phyloP scores from a whole-genome alignment of 2,888 invertebrate species.

The Hedya salicella region DNA sequence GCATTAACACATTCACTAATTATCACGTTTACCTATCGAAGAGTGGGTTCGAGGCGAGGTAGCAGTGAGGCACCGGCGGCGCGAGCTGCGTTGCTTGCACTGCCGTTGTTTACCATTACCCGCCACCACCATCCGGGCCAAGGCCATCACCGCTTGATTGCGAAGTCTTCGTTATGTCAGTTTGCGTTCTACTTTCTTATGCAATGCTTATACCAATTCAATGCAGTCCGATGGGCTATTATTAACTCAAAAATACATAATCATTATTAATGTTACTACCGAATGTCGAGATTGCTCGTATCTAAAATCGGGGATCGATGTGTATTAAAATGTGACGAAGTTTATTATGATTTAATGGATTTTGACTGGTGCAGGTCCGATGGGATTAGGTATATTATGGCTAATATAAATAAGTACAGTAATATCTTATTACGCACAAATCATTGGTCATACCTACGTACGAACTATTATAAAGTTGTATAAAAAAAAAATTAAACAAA shows the following conservation, averaged over 20 bases:
- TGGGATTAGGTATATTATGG: too few species aligned
- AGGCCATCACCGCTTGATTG: conserved; percentile 72
- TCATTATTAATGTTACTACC: conserved; percentile 23
- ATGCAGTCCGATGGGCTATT: conserved; percentile 77
- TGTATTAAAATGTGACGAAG: too few species aligned
- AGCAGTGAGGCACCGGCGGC: conserved; percentile 57
- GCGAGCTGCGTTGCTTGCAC: conserved; percentile 59
- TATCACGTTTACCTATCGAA: conserved; percentile 45
- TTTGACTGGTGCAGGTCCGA: too few species aligned
- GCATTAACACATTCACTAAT: conserved; percentile 31
- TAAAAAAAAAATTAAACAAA: too few species aligned
- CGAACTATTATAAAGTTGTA: too few species aligned
- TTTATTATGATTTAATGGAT: too few species aligned
- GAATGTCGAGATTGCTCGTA: not conserved
- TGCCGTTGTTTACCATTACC: conserved; percentile 49
- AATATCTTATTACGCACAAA: too few species aligned
- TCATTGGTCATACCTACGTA: too few species aligned
- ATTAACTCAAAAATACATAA: conserved; percentile 35
- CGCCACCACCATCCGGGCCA: conserved; percentile 69
- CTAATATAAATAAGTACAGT: too few species aligned
- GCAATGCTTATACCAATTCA: conserved; percentile 73
- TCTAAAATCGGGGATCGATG: not conserved
- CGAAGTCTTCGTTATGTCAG: conserved; percentile 83
- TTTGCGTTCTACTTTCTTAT: conserved; percentile 82
- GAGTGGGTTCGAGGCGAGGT: conserved; percentile 36